Conservation (phyloP, 2,797 vertebrate genomes). For the Fratercula arctica region DNA sequence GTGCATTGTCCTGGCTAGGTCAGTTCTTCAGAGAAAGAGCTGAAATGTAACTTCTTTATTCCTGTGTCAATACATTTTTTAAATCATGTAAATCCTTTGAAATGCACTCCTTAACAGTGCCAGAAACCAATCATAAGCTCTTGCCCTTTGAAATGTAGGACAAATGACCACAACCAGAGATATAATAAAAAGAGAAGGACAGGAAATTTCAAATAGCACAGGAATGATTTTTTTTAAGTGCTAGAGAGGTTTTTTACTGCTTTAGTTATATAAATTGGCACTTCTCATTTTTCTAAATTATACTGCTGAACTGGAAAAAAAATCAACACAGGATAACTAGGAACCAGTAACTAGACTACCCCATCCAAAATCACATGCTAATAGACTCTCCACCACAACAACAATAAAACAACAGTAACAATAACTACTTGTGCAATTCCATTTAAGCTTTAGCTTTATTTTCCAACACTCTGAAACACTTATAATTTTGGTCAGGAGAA, state of each 20-base stretch:
- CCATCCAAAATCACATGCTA: background rate
- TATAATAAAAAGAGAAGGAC: background rate
- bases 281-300: background rate
- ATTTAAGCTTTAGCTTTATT: background rate
- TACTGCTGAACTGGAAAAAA: background rate
- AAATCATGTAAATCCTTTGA: background rate
- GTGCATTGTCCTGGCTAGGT: background rate
- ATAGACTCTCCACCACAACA: background rate
- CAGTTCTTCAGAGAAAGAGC: background rate
- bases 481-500: background rate
- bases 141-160: background rate
- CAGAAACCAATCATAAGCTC: background rate
- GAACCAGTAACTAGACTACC: rapidly evolving
- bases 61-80: background rate
- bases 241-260: conserved; percentile 34
- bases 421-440: background rate
- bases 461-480: conserved; percentile 47
- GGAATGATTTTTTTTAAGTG: background rate
- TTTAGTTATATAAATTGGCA: conserved; percentile 22
- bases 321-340: background rate
- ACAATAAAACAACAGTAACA: background rate
- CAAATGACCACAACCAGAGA: background rate
- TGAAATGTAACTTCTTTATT: background rate
- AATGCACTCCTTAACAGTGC: background rate
- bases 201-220: background rate